phyloP scores from a whole-genome alignment of 2,113 vertebrate genomes.

The Gnathonemus echidnorhynchus region DNA sequence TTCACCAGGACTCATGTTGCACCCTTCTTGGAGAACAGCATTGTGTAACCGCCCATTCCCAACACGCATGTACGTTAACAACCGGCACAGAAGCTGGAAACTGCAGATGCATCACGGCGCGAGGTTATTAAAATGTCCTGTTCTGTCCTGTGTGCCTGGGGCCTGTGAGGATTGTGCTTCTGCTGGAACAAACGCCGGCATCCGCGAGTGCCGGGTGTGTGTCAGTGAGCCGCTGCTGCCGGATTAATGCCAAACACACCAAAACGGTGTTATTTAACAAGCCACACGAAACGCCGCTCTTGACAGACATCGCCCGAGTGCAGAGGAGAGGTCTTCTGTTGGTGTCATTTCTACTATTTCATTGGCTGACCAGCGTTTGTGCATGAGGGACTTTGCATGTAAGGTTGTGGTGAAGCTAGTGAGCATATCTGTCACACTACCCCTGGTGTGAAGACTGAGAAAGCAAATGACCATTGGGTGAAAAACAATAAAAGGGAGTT shows the following conservation, averaged over 20 bases:
- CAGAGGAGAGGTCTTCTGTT: neutral
- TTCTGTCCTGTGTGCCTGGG: neutral
- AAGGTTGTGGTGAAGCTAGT: neutral
- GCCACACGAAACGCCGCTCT: neutral
- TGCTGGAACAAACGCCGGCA: neutral
- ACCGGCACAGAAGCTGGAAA: neutral
- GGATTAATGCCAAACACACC: neutral
- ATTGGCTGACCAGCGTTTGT: neutral
- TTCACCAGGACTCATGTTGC: neutral
- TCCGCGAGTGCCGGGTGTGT: neutral
- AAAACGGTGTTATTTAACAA: neutral
- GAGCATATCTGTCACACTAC: neutral
- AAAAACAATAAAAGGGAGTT: neutral
- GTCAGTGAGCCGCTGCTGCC: neutral
- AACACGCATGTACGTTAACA: neutral
- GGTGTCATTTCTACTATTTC: neutral
- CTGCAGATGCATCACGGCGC: neutral
- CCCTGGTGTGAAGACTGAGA: neutral
- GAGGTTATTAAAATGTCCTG: neutral
- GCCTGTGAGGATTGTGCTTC: neutral
- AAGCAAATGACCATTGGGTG: neutral
- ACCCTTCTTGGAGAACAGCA: neutral
- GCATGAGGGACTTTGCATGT: neutral
- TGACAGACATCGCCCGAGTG: neutral
- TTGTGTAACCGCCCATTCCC: neutral